A percentile compares a stretch with the other conserved stretches of the same genome.
These are phyloP conservation scores for Papilio gigon DNA, from an alignment of 2,888 invertebrate genomes.

Conservation along the genomic window DNA sequence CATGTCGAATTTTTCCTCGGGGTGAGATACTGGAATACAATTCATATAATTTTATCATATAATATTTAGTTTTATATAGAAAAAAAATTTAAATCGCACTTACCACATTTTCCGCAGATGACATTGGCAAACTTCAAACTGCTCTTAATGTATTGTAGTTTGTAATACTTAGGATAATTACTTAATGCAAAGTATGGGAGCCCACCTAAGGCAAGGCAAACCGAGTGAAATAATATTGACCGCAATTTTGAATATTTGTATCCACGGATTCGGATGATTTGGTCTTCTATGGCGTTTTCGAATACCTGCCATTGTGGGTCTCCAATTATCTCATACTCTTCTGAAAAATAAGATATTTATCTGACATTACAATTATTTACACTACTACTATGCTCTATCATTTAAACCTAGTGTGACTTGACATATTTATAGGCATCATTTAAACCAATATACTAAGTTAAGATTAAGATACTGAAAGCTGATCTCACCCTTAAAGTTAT, in stretches of 20 bases:
- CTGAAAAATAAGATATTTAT: slow-evolving; percentile 58
- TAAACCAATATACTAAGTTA: background rate
- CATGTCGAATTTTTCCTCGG: slow-evolving; percentile 72
- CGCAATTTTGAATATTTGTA: slow-evolving; percentile 74
- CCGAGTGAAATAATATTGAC: slow-evolving; percentile 74
- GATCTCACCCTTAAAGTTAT: background rate
- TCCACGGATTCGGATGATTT: slow-evolving; percentile 78
- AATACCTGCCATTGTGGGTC: slow-evolving; percentile 80
- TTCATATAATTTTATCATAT: background rate
- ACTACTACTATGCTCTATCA: too few relatives aligned
- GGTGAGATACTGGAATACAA: slow-evolving; percentile 73
- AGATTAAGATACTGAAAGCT: background rate
- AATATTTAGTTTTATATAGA: background rate
- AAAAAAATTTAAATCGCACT: background rate
- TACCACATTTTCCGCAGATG: slow-evolving; percentile 75
- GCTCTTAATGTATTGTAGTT: slow-evolving; percentile 80
- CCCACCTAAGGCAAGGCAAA: slow-evolving; percentile 78
- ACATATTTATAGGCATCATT: too few relatives aligned
- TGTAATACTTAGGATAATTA: slow-evolving; percentile 81
- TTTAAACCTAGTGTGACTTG: too few relatives aligned
- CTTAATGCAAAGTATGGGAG: slow-evolving; percentile 81
- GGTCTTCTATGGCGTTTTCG: slow-evolving; percentile 76
- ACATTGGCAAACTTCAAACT: slow-evolving; percentile 80
- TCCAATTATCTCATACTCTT: slow-evolving; percentile 82
- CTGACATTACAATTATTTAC: background rate